Evolutionary conservation across 2,113 vertebrate genomes (phyloP), one percentile per base, ranked within the genome.

Genomic region (Scophthalmus maximus): DNA sequence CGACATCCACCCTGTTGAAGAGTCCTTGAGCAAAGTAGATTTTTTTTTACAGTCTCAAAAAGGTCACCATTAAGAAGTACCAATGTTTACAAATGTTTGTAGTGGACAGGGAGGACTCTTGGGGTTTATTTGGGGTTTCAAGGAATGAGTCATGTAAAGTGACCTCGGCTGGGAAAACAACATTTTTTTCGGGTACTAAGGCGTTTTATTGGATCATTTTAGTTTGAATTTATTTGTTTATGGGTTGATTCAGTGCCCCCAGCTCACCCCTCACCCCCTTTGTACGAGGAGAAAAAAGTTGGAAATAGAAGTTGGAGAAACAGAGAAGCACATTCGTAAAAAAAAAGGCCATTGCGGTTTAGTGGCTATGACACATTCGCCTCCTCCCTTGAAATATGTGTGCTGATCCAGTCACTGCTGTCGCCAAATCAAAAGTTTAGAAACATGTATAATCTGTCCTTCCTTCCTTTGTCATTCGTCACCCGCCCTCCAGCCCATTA

Each of bases 381-480:
- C 25, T 40, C 25, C 18, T 55, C 51, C 12, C 5, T 51, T 30
- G 18, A 22, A 20, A 60, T 60, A 60, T 17, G 32, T 25, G 15
- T 47, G 25, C 50, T 30, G 57, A 30, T 55, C n/a, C 25, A 62
- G 25, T 20, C 62, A 44, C n/a, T 0, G 34, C 23, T 38, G 4
- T 40, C 46, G 23, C 40, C 14, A 56, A 25, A 42, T 12, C 26
- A n/a, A 8, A 56, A 36, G 30, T 38, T 12, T 49, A 66, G 26
- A 22, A n/a, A 25, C 52, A 55, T 23, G 32, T 32, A 20, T 46
- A 34, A 76, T 50, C 30, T 68, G 50, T 25, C 34, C 23, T 56
- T 74, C 40, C 23, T 61, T 66, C 32, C 59, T 76, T 69, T 70
- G 64, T 72, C 47, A 70, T 62, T 79, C 62, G 46, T 52, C 42